Percentiles rank a stretch among this genome's conserved stretches.
Evolutionary conservation across 2,797 vertebrate species (phyloP).

Genomic region (Okamejei kenojei): DNA sequence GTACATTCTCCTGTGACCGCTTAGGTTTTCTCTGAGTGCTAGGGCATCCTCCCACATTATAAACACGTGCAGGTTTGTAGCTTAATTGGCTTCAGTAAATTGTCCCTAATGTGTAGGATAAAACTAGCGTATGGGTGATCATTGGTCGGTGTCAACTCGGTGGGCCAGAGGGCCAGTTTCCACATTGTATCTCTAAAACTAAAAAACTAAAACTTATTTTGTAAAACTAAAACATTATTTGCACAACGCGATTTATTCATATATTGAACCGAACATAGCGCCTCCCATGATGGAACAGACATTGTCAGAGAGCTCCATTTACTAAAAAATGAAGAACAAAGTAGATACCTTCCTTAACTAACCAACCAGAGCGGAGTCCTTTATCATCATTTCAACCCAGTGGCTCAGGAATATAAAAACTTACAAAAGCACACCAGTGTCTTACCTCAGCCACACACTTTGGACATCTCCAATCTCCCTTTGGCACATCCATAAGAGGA

Average conservation of each 20-base stretch:
- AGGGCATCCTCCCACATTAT: no score
- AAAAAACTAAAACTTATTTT: no score
- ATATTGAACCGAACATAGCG: neutral
- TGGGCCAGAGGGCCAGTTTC: no score
- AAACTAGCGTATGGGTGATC: no score
- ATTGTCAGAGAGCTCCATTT: neutral
- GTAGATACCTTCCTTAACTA: neutral
- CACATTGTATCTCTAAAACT: no score
- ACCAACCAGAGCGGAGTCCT: neutral
- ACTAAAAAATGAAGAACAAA: neutral
- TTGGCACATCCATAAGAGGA: constrained; percentile 89
- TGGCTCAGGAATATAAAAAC: neutral
- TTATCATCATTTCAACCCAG: neutral
- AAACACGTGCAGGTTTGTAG: no score
- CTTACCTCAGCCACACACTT: constrained; percentile 94
- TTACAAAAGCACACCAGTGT: neutral
- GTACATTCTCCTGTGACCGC: no score
- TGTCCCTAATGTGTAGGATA: no score
- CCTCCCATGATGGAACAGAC: neutral
- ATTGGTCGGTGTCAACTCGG: no score
- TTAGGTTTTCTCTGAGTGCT: no score
- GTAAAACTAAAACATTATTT: neutral
- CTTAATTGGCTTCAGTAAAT: no score
- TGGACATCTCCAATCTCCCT: constrained; percentile 95
- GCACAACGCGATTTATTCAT: neutral